Evolutionary conservation across 1,140 invertebrate genomes (phyloP).

Genomic region (Tetramorium alpestre): DNA sequence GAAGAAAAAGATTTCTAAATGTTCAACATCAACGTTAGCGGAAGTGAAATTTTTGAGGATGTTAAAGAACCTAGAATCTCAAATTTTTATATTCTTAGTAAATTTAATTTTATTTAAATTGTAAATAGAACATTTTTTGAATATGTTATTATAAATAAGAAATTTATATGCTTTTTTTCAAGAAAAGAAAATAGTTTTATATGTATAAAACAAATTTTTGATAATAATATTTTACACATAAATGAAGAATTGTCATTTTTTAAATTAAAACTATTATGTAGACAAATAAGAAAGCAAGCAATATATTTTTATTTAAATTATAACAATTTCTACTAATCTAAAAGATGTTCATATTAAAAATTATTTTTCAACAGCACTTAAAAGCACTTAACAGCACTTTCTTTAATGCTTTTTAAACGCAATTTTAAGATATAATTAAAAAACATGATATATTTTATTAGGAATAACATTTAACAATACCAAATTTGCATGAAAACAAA

Average conservation of each 20-base stretch:
- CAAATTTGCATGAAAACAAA: not conserved
- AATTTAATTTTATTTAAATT: not conserved
- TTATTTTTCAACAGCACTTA: not conserved
- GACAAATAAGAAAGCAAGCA: not conserved
- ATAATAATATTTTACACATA: not conserved
- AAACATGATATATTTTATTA: not conserved
- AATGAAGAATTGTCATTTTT: not conserved
- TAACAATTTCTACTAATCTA: not conserved
- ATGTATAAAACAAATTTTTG: not conserved
- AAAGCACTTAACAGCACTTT: not conserved
- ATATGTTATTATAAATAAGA: not conserved
- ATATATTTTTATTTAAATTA: not conserved
- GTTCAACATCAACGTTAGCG: not conserved
- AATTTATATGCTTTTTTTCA: not conserved
- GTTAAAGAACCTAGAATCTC: not conserved
- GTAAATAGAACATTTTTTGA: not conserved
- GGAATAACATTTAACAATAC: not conserved
- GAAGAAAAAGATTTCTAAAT: not conserved
- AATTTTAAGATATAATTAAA: not conserved
- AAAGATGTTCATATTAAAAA: not conserved
- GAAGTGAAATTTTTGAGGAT: not conserved
- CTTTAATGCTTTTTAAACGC: not conserved
- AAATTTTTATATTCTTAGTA: not conserved
- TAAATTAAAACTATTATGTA: not conserved
- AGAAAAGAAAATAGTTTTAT: not conserved